Evolutionary conservation across 1,140 invertebrate species (phyloP).

Genomic region (Calephelis virginiensis): DNA sequence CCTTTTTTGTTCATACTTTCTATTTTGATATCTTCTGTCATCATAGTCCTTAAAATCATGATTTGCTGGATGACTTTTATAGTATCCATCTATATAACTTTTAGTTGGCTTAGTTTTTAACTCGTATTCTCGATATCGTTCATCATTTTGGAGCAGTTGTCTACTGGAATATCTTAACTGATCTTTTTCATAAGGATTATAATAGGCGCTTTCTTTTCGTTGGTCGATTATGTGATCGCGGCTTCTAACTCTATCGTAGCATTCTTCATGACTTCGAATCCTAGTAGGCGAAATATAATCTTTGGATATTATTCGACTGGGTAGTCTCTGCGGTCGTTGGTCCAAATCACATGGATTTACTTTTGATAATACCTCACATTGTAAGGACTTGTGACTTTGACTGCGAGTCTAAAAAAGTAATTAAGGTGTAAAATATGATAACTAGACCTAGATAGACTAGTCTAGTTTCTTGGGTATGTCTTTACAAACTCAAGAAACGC

Average conservation of each 20-base stretch:
- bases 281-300: slow-evolving; percentile 41
- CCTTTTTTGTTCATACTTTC: slow-evolving; percentile 46
- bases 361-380: slow-evolving; percentile 52
- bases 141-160: slow-evolving; percentile 36
- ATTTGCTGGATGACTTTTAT: slow-evolving; percentile 31
- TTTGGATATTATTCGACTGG: slow-evolving; percentile 40
- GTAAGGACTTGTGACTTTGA: slow-evolving; percentile 65
- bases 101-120: slow-evolving; percentile 38
- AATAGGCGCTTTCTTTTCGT: slow-evolving; percentile 38
- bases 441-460: too few relatives aligned
- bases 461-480: too few relatives aligned
- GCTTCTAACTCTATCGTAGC: slow-evolving; percentile 32
- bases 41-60: slow-evolving; percentile 48
- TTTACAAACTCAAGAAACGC: too few relatives aligned
- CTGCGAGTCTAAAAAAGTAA: slow-evolving; percentile 42
- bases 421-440: not conserved
- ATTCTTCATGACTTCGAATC: slow-evolving; percentile 50
- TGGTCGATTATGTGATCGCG: slow-evolving; percentile 29
- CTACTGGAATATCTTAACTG: slow-evolving; percentile 50
- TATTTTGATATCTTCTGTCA: slow-evolving; percentile 27
- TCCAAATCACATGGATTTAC: slow-evolving; percentile 37
- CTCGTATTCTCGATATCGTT: slow-evolving; percentile 41
- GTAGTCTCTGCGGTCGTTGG: slow-evolving; percentile 34
- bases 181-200: slow-evolving; percentile 42
- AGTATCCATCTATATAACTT: slow-evolving; percentile 41